phyloP scores from a whole-genome alignment of 2,888 invertebrate species.

The Himalopsyche kuldschensis region DNA sequence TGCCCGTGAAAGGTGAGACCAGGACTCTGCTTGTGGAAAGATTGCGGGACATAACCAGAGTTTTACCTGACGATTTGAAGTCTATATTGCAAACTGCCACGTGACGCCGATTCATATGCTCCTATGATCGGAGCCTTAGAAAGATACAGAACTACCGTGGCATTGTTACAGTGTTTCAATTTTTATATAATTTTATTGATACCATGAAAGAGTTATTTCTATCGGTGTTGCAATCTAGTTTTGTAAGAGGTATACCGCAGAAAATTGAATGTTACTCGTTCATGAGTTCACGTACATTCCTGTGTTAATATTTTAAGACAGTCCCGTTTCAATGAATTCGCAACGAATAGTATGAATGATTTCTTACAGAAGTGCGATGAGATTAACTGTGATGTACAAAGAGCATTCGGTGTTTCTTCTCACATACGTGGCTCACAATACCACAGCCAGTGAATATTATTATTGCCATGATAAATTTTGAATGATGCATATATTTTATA shows the following conservation, averaged over 20 bases:
- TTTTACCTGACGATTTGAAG: slow-evolving; percentile 85
- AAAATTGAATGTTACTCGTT: not conserved
- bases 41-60: slow-evolving; percentile 78
- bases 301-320: not conserved
- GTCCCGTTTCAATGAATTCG: no score
- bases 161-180: not conserved
- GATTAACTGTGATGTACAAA: no score
- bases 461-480: no score
- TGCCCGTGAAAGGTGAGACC: slow-evolving; percentile 57
- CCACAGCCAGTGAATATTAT: no score
- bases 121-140: slow-evolving; percentile 3
- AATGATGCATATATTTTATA: no score
- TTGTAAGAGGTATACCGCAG: not conserved
- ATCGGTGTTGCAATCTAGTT: not conserved
- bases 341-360: no score
- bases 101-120: slow-evolving; percentile 24
- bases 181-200: not conserved
- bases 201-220: not conserved
- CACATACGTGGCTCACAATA: no score
- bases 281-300: not conserved
- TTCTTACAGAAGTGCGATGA: no score
- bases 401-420: no score
- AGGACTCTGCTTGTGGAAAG: slow-evolving; percentile 68
- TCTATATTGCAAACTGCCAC: slow-evolving; percentile 63
- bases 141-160: not conserved